Evolutionary conservation across 2,888 invertebrate genomes (phyloP).

Genomic region (Trichopria drosophilae): DNA sequence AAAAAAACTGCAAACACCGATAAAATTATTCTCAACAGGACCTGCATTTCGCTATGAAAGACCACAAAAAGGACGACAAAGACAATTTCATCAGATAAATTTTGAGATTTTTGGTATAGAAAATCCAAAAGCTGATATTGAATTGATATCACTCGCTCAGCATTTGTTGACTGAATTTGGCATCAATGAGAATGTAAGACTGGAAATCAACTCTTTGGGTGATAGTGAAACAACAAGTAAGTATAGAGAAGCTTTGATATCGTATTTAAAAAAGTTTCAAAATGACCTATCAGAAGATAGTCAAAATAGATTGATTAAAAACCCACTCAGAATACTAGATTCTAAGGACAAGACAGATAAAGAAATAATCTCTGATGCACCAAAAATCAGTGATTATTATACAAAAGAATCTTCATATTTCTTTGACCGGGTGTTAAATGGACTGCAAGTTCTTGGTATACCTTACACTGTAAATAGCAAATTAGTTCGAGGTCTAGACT

Average conservation of each 20-base stretch:
- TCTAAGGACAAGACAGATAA: constrained; percentile 17
- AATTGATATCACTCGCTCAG: constrained; percentile 24
- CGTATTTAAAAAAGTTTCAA: constrained; percentile 25
- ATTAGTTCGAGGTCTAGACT: constrained; percentile 24
- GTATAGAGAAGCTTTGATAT: constrained; percentile 22
- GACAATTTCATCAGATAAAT: constrained; percentile 31
- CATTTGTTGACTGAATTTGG: constrained; percentile 23
- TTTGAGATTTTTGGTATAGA: constrained; percentile 28
- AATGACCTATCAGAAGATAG: constrained; percentile 24
- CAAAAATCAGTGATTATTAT: constrained; percentile 17
- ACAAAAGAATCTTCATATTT: constrained; percentile 10
- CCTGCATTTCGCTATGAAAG: constrained; percentile 29
- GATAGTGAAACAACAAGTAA: constrained; percentile 22
- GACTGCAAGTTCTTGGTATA: constrained; percentile 11
- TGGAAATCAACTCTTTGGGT: constrained; percentile 28
- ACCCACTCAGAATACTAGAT: constrained; percentile 26
- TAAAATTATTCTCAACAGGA: constrained; percentile 25
- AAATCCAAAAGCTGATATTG: constrained; percentile 21
- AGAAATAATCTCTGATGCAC: constrained; percentile 21
- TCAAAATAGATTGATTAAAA: constrained; percentile 21
- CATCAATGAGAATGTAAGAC: constrained; percentile 21
- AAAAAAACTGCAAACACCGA: constrained; percentile 23
- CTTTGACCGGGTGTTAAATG: constrained; percentile 10
- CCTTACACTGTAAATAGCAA: constrained; percentile 12
- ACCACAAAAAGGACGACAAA: constrained; percentile 29